A percentile compares a stretch with the other conserved stretches of the same genome.
phyloP scores from a whole-genome alignment of 1,140 invertebrate species.

The Drosophila seguyi region DNA sequence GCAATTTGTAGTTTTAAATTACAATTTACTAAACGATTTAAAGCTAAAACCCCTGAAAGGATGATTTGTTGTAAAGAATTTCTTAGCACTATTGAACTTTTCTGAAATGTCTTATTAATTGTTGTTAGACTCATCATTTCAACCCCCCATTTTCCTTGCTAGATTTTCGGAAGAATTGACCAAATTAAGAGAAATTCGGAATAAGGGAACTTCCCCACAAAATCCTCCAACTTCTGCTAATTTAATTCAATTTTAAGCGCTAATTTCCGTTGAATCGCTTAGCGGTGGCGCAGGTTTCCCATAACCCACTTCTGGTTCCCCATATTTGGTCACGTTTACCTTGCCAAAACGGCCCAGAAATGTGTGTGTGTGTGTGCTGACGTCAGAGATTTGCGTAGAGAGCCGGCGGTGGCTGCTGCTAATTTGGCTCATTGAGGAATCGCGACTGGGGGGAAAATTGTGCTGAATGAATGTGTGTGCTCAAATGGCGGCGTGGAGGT shows the following conservation, averaged over 20 bases:
- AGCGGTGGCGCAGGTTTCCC: slow-evolving; percentile 14
- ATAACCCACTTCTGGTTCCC: slow-evolving; percentile 42
- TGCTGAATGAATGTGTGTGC: slow-evolving; percentile 67
- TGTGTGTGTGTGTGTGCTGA: slow-evolving; percentile 36
- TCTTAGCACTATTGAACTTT: no score
- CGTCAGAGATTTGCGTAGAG: slow-evolving; percentile 65
- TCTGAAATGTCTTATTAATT: no score
- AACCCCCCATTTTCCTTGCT: not conserved
- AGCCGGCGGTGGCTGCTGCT: slow-evolving; percentile 36
- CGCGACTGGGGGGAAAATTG: slow-evolving; percentile 54
- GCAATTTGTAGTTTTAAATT: not conserved
- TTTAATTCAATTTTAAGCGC: not conserved
- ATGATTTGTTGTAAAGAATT: no score
- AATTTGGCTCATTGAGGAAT: slow-evolving; percentile 74
- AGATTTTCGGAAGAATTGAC: not conserved
- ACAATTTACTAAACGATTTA: not conserved
- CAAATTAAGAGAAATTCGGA: not conserved
- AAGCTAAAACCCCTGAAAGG: not conserved
- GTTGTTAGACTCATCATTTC: no score
- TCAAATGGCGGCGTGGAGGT: slow-evolving; percentile 26
- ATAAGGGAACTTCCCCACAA: slow-evolving; percentile 1
- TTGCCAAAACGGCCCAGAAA: slow-evolving; percentile 26
- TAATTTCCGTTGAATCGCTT: slow-evolving; percentile 27
- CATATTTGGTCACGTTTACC: slow-evolving; percentile 79
- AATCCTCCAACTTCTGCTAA: not conserved